A percentile compares a stretch with the other conserved stretches of the same genome.
phyloP scores from a whole-genome alignment of 2,113 vertebrate species.

The Larimichthys crocea region DNA sequence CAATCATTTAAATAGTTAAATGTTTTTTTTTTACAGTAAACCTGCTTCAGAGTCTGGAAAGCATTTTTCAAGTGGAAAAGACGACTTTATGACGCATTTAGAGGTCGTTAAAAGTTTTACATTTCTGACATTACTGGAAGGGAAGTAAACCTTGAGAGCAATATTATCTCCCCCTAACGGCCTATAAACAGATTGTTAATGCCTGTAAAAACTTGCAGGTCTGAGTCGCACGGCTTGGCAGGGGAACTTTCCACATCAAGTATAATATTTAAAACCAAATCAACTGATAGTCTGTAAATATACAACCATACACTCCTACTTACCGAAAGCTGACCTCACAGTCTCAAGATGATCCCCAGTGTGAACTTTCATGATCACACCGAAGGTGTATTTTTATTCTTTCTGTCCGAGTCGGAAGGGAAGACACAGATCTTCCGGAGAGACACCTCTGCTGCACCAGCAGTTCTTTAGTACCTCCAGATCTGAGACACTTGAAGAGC shows the following conservation, averaged over 20 bases:
- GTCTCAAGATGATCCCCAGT: background rate
- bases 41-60: background rate
- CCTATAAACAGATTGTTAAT: conserved; percentile 13
- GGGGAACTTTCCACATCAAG: background rate
- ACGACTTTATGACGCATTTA: conserved; percentile 8
- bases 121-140: conserved; percentile 16
- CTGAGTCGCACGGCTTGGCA: background rate
- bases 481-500: conserved; percentile 48
- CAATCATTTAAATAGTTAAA: no score
- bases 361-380: conserved; percentile 11
- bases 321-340: background rate
- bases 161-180: background rate
- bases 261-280: conserved; percentile 8
- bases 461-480: conserved; percentile 36
- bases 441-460: conserved; percentile 34
- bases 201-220: conserved; percentile 14
- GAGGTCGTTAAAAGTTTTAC: conserved; percentile 28
- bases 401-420: background rate
- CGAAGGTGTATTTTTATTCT: conserved; percentile 39
- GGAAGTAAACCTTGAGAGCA: background rate
- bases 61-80: conserved; percentile 4
- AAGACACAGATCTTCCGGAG: conserved; percentile 32
- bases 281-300: conserved; percentile 10
- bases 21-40: background rate
- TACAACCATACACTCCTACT: background rate